Percentiles rank a stretch among this genome's conserved stretches.
phyloP scores from a whole-genome alignment of 2,888 invertebrate species.

The Apomyelois bistriatella region DNA sequence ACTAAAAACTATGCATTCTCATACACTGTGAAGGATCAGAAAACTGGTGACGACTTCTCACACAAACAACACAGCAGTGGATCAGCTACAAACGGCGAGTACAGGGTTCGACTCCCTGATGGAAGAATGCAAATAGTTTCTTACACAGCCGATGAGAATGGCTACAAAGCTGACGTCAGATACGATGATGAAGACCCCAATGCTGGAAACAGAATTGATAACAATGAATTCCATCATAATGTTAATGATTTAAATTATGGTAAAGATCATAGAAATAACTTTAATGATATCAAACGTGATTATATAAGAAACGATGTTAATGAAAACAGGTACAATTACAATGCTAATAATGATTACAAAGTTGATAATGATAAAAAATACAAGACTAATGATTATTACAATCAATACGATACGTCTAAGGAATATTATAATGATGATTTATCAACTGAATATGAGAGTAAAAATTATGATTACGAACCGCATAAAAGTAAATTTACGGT shows the following conservation, averaged over 20 bases:
- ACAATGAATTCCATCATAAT: conserved; percentile 20
- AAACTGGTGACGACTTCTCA: conserved; percentile 84
- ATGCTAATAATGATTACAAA: conserved; percentile 14
- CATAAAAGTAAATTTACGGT: conserved; percentile 48
- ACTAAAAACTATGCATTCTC: conserved; percentile 82
- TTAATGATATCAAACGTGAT: conserved; percentile 19
- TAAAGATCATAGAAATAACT: conserved; percentile 17
- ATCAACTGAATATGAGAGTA: conserved; percentile 43
- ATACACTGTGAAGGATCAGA: conserved; percentile 81
- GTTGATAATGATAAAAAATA: conserved; percentile 16
- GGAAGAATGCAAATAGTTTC: conserved; percentile 83
- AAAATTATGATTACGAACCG: conserved; percentile 42
- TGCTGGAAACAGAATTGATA: conserved; percentile 31
- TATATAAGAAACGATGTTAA: conserved; percentile 20
- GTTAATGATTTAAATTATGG: conserved; percentile 21
- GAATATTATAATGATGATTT: conserved; percentile 59
- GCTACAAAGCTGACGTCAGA: conserved; percentile 83
- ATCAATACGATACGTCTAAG: conserved; percentile 51
- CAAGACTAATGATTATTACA: conserved; percentile 32
- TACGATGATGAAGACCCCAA: conserved; percentile 69
- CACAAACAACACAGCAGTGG: conserved; percentile 82
- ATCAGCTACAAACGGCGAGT: conserved; percentile 83
- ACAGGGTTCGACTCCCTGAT: conserved; percentile 84
- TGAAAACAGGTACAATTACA: conserved; percentile 24
- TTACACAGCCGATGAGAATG: conserved; percentile 83